Conservation (phyloP, 2,797 vertebrate species). For the Ataeniobius toweri region DNA sequence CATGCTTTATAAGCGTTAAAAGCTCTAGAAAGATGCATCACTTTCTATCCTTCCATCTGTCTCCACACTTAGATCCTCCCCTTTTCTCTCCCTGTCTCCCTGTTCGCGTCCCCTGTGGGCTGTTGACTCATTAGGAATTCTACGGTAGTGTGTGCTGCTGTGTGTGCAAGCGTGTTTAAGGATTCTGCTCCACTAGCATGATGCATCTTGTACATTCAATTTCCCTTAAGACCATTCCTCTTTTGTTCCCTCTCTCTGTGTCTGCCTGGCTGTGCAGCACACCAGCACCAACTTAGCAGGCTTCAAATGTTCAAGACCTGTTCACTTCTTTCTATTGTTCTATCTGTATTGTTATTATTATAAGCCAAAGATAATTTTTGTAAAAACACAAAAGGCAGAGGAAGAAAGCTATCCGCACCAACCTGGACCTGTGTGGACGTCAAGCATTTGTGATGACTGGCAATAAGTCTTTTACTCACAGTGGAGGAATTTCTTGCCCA, state of each 20-base stretch:
- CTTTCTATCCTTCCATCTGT: slow-evolving; percentile 27
- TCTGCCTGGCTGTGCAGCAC: slow-evolving; percentile 42
- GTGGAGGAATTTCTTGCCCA: too few relatives aligned
- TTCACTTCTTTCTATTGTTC: slow-evolving; percentile 38
- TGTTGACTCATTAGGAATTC: slow-evolving; percentile 73
- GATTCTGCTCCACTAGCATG: slow-evolving; percentile 72
- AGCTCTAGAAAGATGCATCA: slow-evolving; percentile 35
- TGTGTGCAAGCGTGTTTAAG: slow-evolving; percentile 54
- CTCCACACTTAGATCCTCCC: slow-evolving; percentile 36
- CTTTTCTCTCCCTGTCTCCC: slow-evolving; percentile 37
- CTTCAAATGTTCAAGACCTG: slow-evolving; percentile 46
- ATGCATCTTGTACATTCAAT: slow-evolving; percentile 70
- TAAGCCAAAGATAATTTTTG: too few relatives aligned
- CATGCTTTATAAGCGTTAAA: slow-evolving; percentile 56
- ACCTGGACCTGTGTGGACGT: too few relatives aligned
- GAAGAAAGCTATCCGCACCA: too few relatives aligned
- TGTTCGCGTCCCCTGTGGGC: slow-evolving; percentile 59
- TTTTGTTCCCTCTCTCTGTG: slow-evolving; percentile 47
- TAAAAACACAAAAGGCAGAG: too few relatives aligned
- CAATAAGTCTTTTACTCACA: too few relatives aligned
- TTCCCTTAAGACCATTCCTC: slow-evolving; percentile 68
- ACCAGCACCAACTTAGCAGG: slow-evolving; percentile 48
- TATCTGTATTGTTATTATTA: background rate
- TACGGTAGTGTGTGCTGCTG: slow-evolving; percentile 47
- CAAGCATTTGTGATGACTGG: too few relatives aligned